Conservation (phyloP, 2,797 vertebrate species). For the Ciconia nigra region DNA sequence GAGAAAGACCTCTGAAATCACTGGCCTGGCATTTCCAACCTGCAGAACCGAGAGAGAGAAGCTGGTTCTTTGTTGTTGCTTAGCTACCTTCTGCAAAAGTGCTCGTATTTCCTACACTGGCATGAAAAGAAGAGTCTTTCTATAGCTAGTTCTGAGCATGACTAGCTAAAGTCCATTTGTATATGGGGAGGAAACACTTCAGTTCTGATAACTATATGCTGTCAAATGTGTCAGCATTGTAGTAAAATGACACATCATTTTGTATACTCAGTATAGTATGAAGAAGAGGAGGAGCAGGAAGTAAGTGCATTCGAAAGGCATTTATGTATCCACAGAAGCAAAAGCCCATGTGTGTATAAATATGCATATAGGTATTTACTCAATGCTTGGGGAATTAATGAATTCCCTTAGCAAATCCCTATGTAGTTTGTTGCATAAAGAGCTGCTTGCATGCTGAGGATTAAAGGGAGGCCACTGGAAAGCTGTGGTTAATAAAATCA, state of each 20-base stretch:
- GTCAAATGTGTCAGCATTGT: background rate
- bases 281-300: background rate
- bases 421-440: background rate
- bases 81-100: background rate
- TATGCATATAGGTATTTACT: background rate
- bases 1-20: background rate
- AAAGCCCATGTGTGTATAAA: background rate
- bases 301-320: background rate
- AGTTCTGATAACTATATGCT: background rate
- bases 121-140: background rate
- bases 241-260: background rate
- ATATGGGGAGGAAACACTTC: background rate
- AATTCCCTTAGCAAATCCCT: background rate
- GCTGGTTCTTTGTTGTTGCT: background rate
- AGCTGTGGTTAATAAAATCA: background rate
- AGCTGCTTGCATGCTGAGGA: background rate
- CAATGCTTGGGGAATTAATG: background rate
- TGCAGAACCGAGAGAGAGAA: too few species aligned
- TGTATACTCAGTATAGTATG: too few species aligned
- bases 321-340: background rate
- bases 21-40: background rate
- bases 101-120: background rate
- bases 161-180: background rate
- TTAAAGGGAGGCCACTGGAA: background rate
- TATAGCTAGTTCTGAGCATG: background rate